Conservation (phyloP, 1,140 invertebrate species). For the Drosophila auraria region DNA sequence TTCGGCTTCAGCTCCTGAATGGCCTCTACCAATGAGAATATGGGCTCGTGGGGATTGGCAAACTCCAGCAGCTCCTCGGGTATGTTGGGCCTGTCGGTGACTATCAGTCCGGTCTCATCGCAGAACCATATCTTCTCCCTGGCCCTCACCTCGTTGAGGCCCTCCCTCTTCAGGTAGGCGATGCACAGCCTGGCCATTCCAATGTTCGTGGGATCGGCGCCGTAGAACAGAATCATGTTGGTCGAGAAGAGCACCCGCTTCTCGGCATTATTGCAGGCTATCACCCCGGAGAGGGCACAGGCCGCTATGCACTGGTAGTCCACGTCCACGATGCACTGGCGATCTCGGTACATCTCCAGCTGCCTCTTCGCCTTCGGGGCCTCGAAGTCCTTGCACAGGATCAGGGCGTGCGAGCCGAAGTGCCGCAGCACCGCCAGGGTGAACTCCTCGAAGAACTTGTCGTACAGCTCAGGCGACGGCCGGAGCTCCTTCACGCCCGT, state of each 20-base stretch:
- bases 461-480: slow-evolving; percentile 92
- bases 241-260: slow-evolving; percentile 92
- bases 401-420: slow-evolving; percentile 93
- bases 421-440: slow-evolving; percentile 88
- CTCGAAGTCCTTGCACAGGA: slow-evolving; percentile 98
- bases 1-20: slow-evolving; percentile 92
- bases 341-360: slow-evolving; percentile 92
- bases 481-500: slow-evolving; percentile 95
- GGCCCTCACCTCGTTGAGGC: slow-evolving; percentile 90
- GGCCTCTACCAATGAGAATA: slow-evolving; percentile 91
- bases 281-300: slow-evolving; percentile 95
- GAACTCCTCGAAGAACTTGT: slow-evolving; percentile 96
- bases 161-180: slow-evolving; percentile 94
- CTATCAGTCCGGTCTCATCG: slow-evolving; percentile 89
- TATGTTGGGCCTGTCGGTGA: slow-evolving; percentile 91
- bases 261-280: slow-evolving; percentile 91
- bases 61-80: slow-evolving; percentile 92
- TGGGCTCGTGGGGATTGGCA: slow-evolving; percentile 89
- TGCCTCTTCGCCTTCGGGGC: slow-evolving; percentile 96
- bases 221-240: slow-evolving; percentile 95
- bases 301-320: slow-evolving; percentile 97
- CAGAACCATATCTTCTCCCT: slow-evolving; percentile 91
- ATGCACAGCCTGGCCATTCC: slow-evolving; percentile 95
- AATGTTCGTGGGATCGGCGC: slow-evolving; percentile 95
- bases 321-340: slow-evolving; percentile 97